These are phyloP conservation scores for Hipparchia semele DNA, from an alignment of 2,888 invertebrate genomes.

Conservation along the genomic window DNA sequence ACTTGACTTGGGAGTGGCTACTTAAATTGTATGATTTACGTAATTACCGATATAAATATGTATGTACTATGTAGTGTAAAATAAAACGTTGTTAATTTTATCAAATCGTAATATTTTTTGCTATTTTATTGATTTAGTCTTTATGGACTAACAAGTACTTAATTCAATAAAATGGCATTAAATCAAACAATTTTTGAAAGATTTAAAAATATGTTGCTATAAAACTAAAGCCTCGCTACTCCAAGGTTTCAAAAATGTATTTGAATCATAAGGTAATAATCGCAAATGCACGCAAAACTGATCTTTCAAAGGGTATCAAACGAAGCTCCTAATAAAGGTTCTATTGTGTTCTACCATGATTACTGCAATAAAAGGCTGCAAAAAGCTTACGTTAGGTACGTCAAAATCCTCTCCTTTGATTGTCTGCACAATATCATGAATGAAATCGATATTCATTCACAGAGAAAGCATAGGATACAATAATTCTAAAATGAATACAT, in stretches of 20 bases:
- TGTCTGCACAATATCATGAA: slow-evolving; percentile 34
- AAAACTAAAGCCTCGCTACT: slow-evolving; percentile 23
- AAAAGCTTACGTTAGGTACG: slow-evolving; percentile 33
- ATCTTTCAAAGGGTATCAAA: slow-evolving; percentile 26
- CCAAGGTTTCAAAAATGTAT: slow-evolving; percentile 8
- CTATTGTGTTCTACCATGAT: slow-evolving; percentile 38
- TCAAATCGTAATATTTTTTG: background rate
- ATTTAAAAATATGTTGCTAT: background rate
- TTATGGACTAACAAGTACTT: background rate
- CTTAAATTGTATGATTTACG: slow-evolving; percentile 52
- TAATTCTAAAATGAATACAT: slow-evolving; percentile 43
- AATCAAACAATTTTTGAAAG: slow-evolving; percentile 26
- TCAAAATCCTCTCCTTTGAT: slow-evolving; percentile 26
- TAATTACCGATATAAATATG: slow-evolving; percentile 25
- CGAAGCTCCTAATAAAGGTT: slow-evolving; percentile 31
- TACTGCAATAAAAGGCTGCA: slow-evolving; percentile 39
- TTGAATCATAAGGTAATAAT: background rate
- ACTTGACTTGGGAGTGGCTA: slow-evolving; percentile 53
- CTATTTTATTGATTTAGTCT: slow-evolving; percentile 1
- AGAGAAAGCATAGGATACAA: slow-evolving; percentile 38
- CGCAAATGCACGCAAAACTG: slow-evolving; percentile 19
- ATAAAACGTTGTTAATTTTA: background rate
- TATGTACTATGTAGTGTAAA: background rate
- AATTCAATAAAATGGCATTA: slow-evolving; percentile 16
- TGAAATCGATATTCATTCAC: slow-evolving; percentile 37